Evolutionary conservation across 1,140 invertebrate species (phyloP).

Genomic region (Leucophenga varia): DNA sequence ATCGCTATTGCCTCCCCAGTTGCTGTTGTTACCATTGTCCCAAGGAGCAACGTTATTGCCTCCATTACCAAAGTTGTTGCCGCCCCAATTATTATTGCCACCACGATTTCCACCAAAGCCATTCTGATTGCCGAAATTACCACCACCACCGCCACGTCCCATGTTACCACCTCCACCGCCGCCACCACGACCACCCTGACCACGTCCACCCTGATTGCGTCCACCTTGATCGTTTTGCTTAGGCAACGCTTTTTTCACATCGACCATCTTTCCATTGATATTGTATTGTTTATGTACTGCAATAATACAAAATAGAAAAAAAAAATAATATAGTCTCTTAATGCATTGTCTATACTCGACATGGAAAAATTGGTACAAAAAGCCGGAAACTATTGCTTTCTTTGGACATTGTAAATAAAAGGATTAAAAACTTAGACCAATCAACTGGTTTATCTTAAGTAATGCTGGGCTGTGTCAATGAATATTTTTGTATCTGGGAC

Average conservation of each 20-base stretch:
- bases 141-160: conserved; percentile 37
- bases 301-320: conserved; percentile 28
- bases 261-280: conserved; percentile 73
- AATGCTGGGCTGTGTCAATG: conserved; percentile 20
- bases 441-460: conserved; percentile 35
- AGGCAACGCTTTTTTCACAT: conserved; percentile 80
- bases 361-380: too few relatives aligned
- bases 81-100: conserved; percentile 59
- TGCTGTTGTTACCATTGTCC: conserved; percentile 64
- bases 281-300: conserved; percentile 72
- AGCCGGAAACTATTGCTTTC: too few relatives aligned
- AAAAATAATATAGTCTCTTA: conserved; percentile 10
- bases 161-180: conserved; percentile 22
- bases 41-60: conserved; percentile 49
- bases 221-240: conserved; percentile 68
- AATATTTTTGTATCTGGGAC: conserved; percentile 14
- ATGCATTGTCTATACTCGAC: too few relatives aligned
- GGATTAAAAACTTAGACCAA: too few relatives aligned
- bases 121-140: conserved; percentile 48
- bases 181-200: too few relatives aligned
- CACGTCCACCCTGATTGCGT: conserved; percentile 32
- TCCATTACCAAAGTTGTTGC: conserved; percentile 58
- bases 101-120: too few relatives aligned
- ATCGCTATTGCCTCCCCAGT: conserved; percentile 37
- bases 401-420: too few relatives aligned